A percentile compares a stretch with the other conserved stretches of the same genome.
These are phyloP conservation scores for Xerus rutilus DNA, from an alignment of 2,797 vertebrate genomes.

Conservation along the genomic window DNA sequence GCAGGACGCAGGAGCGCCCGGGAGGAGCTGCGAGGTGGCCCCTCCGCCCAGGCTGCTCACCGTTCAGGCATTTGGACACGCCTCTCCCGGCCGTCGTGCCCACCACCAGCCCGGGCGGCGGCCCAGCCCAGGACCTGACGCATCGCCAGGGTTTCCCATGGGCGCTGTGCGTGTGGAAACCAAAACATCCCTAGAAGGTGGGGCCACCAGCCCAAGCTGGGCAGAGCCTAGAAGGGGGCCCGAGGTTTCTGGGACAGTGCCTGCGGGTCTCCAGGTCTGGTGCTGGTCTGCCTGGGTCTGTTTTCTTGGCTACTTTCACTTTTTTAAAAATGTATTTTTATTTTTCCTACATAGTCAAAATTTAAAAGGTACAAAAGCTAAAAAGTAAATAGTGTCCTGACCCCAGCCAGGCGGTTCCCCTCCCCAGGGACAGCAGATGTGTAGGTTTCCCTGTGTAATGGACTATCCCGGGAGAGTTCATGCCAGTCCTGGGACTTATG, in stretches of 20 bases:
- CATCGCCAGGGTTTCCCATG: conserved; percentile 51
- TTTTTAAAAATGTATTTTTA: background rate
- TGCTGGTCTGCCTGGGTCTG: background rate
- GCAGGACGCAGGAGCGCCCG: no score
- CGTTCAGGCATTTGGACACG: conserved; percentile 56
- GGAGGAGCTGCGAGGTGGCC: no score
- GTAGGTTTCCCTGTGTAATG: background rate
- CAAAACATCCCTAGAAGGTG: conserved; percentile 69
- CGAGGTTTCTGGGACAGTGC: fast-evolving
- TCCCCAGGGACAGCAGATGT: background rate
- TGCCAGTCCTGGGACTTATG: background rate
- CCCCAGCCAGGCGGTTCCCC: background rate
- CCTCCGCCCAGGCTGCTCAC: background rate
- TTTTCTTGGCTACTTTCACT: background rate
- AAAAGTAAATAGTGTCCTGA: background rate
- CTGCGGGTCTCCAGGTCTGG: background rate
- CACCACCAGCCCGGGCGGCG: conserved; percentile 46
- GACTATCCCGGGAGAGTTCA: background rate
- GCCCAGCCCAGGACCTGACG: conserved; percentile 11
- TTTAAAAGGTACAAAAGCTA: conserved; percentile 13
- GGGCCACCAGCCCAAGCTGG: conserved; percentile 45
- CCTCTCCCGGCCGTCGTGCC: conserved; percentile 39
- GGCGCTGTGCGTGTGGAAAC: conserved; percentile 54
- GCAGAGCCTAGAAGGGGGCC: conserved; percentile 2
- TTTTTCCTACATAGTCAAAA: background rate